Conservation (phyloP, 2,888 invertebrate species). For the Luffia ferchaultella region DNA sequence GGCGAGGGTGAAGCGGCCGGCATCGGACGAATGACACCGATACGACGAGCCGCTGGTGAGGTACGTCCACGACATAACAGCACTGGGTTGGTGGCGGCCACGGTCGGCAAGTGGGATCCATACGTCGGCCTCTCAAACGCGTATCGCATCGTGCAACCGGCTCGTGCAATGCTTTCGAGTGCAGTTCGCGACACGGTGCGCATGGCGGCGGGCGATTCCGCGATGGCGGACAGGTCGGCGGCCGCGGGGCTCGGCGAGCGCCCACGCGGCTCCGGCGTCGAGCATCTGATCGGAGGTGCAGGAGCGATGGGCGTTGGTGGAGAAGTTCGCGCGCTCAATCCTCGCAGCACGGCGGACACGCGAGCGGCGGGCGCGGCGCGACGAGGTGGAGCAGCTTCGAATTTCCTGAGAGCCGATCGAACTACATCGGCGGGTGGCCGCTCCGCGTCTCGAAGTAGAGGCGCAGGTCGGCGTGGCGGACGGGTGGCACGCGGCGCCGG, state of each 20-base stretch:
- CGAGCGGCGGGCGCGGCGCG: conserved; percentile 59
- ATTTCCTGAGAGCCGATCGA: conserved; percentile 83
- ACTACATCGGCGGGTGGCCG: conserved; percentile 91
- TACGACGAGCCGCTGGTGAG: conserved; percentile 43
- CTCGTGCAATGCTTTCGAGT: conserved; percentile 72
- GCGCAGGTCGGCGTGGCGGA: conserved; percentile 58
- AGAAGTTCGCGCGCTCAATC: conserved; percentile 35
- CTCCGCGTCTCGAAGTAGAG: conserved; percentile 76
- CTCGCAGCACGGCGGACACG: conserved; percentile 42
- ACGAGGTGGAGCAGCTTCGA: conserved; percentile 74
- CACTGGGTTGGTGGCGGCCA: conserved; percentile 44
- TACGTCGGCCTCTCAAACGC: conserved; percentile 52
- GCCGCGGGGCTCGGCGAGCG: conserved; percentile 19
- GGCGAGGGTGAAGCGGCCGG: conserved; percentile 26
- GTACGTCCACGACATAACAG: conserved; percentile 36
- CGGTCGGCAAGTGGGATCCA: conserved; percentile 41
- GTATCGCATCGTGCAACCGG: conserved; percentile 72
- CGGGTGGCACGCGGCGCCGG: conserved; percentile 17
- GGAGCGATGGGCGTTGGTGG: conserved; percentile 29
- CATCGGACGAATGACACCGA: conserved; percentile 67
- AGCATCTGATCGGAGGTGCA: background rate
- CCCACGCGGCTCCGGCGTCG: background rate
- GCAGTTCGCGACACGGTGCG: conserved; percentile 66
- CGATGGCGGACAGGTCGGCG: conserved; percentile 25
- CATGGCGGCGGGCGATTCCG: conserved; percentile 28